Percentiles rank a stretch among this genome's conserved stretches.
These are phyloP conservation scores for Todiramphus chloris DNA, from an alignment of 2,113 vertebrate genomes.

Conservation along the genomic window DNA sequence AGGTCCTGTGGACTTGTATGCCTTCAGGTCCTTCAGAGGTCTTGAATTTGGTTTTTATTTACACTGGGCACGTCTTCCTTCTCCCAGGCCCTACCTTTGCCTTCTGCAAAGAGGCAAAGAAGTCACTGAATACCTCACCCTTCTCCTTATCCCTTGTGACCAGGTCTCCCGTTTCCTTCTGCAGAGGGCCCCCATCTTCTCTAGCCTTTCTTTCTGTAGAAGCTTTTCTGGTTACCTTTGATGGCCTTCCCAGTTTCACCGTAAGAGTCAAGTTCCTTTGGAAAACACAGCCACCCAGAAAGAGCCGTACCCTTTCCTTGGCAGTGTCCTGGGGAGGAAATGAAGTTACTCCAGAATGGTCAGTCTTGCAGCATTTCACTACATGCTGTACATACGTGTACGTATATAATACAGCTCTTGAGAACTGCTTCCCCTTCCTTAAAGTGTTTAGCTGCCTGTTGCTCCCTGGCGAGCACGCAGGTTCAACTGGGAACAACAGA, in stretches of 20 bases:
- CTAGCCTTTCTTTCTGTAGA: too few relatives aligned
- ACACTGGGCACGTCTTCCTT: too few relatives aligned
- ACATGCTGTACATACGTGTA: neutral
- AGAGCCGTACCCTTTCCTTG: neutral
- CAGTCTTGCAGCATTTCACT: neutral
- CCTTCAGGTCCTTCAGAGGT: too few relatives aligned
- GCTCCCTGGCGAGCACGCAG: neutral
- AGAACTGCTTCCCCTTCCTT: neutral
- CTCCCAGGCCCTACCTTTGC: too few relatives aligned
- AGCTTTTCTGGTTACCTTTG: too few relatives aligned
- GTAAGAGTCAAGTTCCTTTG: neutral
- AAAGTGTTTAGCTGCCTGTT: neutral
- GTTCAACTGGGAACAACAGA: neutral
- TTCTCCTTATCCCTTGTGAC: too few relatives aligned
- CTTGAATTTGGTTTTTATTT: too few relatives aligned
- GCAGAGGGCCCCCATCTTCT: too few relatives aligned
- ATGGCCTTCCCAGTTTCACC: neutral
- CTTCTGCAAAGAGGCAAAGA: too few relatives aligned
- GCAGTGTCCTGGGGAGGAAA: neutral
- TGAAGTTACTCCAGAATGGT: neutral
- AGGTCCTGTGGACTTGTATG: too few relatives aligned
- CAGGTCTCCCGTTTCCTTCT: too few relatives aligned
- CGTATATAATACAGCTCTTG: neutral
- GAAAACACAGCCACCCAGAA: accelerated
- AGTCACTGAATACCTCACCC: too few relatives aligned